phyloP scores from a whole-genome alignment of 2,797 vertebrate species.

The Lithobates sylvaticus region DNA sequence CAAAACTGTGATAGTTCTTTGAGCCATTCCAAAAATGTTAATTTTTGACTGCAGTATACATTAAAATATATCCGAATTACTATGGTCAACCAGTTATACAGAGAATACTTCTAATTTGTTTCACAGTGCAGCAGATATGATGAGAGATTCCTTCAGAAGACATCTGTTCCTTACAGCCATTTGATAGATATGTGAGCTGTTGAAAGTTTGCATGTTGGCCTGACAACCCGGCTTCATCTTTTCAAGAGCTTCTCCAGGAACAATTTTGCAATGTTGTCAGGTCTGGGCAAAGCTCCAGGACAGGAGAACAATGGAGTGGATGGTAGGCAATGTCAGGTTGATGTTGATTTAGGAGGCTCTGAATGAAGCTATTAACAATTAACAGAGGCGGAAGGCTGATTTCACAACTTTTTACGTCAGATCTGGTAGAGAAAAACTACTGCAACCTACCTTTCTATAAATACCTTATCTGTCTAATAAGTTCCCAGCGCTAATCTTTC shows the following conservation, averaged over 20 bases:
- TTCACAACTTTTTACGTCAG: conserved; percentile 48
- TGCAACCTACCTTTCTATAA: conserved; percentile 1
- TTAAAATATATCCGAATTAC: too few relatives aligned
- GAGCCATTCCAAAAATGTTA: too few relatives aligned
- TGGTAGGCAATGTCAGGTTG: conserved; percentile 6
- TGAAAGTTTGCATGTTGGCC: conserved; percentile 16
- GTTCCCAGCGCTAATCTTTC: too few relatives aligned
- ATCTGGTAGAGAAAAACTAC: background rate
- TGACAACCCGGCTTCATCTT: conserved; percentile 12
- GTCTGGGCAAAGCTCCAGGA: conserved; percentile 37
- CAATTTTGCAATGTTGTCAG: conserved; percentile 39
- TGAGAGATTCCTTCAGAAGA: conserved; percentile 2
- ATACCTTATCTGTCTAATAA: background rate
- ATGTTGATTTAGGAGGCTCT: conserved; percentile 30
- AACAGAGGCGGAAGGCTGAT: conserved; percentile 37
- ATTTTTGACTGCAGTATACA: too few relatives aligned
- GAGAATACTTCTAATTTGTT: too few relatives aligned
- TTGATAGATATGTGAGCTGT: background rate
- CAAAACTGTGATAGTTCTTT: too few relatives aligned
- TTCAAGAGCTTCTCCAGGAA: conserved; percentile 8
- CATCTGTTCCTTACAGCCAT: too few relatives aligned
- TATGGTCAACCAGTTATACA: too few relatives aligned
- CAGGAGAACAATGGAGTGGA: conserved; percentile 41
- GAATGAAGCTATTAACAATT: conserved; percentile 58
- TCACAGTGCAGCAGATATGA: background rate